Evolutionary conservation across 2,113 vertebrate species (phyloP).

Genomic region (Speoplatyrhinus poulsoni): DNA sequence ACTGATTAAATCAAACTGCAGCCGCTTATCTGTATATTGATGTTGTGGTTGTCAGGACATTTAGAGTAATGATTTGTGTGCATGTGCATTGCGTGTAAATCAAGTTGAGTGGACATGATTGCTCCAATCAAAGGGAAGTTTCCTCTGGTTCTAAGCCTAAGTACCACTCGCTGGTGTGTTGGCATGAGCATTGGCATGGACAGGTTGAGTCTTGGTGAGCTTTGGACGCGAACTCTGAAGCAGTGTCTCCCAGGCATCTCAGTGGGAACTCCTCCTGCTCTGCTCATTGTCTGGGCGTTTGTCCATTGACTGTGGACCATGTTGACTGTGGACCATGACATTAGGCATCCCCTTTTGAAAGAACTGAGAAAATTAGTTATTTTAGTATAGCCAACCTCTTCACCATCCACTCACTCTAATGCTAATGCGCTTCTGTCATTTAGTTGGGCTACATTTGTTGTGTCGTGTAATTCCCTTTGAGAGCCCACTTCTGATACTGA

Average conservation of each 20-base stretch:
- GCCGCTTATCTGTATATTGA: too few relatives aligned
- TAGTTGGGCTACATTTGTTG: not conserved
- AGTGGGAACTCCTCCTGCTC: not conserved
- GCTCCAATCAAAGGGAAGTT: not conserved
- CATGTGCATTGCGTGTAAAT: not conserved
- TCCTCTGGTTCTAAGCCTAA: not conserved
- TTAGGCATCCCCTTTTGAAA: not conserved
- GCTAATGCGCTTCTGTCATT: not conserved
- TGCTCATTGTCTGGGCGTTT: constrained; percentile 1
- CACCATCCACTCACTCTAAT: not conserved
- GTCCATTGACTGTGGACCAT: not conserved
- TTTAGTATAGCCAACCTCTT: not conserved
- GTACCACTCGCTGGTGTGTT: not conserved
- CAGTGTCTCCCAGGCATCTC: not conserved
- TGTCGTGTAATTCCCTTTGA: not conserved
- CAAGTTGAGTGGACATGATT: not conserved
- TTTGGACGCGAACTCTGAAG: not conserved
- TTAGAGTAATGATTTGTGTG: not conserved
- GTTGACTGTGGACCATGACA: not conserved
- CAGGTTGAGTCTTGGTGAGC: not conserved
- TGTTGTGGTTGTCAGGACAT: too few relatives aligned
- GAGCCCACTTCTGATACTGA: not conserved
- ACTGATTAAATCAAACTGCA: not conserved
- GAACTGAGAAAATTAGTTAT: not conserved
- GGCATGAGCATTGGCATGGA: not conserved